Base-by-base conservation (phyloP, 2,888 invertebrate genomes). In the Unio delphinus region DNA sequence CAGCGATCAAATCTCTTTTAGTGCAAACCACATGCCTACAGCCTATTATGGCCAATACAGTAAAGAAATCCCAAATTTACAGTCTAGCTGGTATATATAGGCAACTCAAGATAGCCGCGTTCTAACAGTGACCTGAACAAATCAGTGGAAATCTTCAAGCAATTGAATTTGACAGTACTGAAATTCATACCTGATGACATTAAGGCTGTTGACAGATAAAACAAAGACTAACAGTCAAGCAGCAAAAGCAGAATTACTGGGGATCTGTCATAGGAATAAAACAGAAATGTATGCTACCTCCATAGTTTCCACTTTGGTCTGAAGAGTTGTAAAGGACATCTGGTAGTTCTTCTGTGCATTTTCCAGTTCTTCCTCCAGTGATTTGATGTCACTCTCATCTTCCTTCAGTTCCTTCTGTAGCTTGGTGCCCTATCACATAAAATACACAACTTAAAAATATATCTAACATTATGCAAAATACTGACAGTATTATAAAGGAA, bases 331-430 rank as follows among this genome's bases (percentile, higher is more conserved):
- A 58, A 79, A 84, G 72, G 80, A 75, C 34, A 76, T 70, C 68
- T 83, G 76, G 70, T 83, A 86, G 18, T 74, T 65, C 20, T 76
- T 64, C 75, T 84, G 80, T 18, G 75, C 81, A 6, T 69, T 64
- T 7, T 76, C 70, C 30, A 85, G 73, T 11, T 79, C 64, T 1
- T 66, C 67, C 58, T 79, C 70, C 67, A 84, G 65, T 8, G 69
- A 61, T 26, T 68, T 60, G 23, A 83, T 82, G 64, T 78, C 79
- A 30, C 67, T 68, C 65, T 86, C 86, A 71, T 83, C 80, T 60
- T 78, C 74, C 28, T 71, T 72, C 26, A 84, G 64, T 30, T 81
- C 80, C 56, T 76, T 79, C 74, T 87, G 87, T 34, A 87, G 74
- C 65, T 77, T 74, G n/a, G 83, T 79, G 30, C 86, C 86, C 87